Evolutionary conservation across 2,888 invertebrate genomes (phyloP).

Genomic region (Seira musarum): DNA sequence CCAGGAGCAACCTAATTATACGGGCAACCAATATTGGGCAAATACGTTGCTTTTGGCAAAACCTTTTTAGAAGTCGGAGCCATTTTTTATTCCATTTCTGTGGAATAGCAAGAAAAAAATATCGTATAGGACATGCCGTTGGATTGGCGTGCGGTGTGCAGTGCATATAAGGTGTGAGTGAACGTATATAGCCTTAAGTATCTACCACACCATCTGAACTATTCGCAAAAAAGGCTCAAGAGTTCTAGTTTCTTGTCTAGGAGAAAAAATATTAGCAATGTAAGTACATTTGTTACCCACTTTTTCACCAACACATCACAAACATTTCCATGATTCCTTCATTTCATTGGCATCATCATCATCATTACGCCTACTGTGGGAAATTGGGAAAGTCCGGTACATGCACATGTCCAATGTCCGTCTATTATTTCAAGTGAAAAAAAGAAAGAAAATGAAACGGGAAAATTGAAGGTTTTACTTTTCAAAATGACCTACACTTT

Average conservation of each 20-base stretch:
- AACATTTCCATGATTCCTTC: constrained; percentile 39
- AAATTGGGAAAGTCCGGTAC: no score
- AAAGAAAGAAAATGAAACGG: not conserved
- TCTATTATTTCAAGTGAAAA: not conserved
- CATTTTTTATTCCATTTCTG: not conserved
- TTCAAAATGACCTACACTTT: not conserved
- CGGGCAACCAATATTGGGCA: not conserved
- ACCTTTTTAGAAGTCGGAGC: not conserved
- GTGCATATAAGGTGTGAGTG: no score
- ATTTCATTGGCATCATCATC: no score
- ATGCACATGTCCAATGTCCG: not conserved
- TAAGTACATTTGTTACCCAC: not conserved
- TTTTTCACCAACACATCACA: constrained; percentile 32
- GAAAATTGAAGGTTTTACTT: not conserved
- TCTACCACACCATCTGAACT: constrained; percentile 27
- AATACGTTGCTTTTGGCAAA: not conserved
- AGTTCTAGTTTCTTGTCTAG: constrained; percentile 14
- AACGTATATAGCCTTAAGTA: no score
- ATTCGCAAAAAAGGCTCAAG: constrained; percentile 40
- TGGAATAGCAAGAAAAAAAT: not conserved
- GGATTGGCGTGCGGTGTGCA: constrained; percentile 38
- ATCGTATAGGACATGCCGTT: constrained; percentile 45
- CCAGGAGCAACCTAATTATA: no score
- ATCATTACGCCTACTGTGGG: no score
- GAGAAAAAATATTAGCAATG: constrained; percentile 5